Evolutionary conservation across 2,113 vertebrate species (phyloP), one percentile per base, ranked within the genome.

Genomic region (Bufo gargarizans): DNA sequence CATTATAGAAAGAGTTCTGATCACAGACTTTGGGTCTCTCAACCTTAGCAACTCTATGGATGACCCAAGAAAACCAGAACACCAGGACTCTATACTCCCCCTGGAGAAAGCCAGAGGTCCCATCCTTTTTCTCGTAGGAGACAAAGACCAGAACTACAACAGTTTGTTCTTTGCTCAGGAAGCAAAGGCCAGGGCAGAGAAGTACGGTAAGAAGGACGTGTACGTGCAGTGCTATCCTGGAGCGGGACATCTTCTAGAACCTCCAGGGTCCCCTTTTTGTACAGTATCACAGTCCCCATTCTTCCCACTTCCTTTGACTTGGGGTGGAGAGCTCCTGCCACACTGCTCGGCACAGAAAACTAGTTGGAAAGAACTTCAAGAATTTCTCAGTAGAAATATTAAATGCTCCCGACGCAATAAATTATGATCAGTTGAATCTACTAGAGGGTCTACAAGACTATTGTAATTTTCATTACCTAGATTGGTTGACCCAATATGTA

Each of bases 211-310:
- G 0, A 89, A 69, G 4, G 87, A 84, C 0, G 88, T 86, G 0
- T 84, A 84, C 0, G 0, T 94, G 47, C 88, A 91, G 2, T 93
- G 89, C 81, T 96, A 94, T 14, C 76, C 93, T 0, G 94, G 93
- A 88, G 92, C 93, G 2, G 94, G 95, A 0, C 95, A 96, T 84
- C 90, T 95, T 53, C 85, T 95, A 87, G 93, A 96, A n/a, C 94
- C 93, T 8, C 94, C 94, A 0, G 93, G 94, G 55, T 53, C 93
- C 50, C 94, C 94, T 9, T 86, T 94, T 4, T 94, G 93, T 89
- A 58, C 3, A 47, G 90, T 53, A 69, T 94, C 94, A 0, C 12
- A 87, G 8, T 86, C 90, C 4, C 55, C 11, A 43, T 22, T 0
- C 7, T 0, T 91, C 3, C 69, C 80, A 11, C 0, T 0, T 6